phyloP scores from a whole-genome alignment of 1,140 invertebrate genomes.

The Oreohelix idahoensis region DNA sequence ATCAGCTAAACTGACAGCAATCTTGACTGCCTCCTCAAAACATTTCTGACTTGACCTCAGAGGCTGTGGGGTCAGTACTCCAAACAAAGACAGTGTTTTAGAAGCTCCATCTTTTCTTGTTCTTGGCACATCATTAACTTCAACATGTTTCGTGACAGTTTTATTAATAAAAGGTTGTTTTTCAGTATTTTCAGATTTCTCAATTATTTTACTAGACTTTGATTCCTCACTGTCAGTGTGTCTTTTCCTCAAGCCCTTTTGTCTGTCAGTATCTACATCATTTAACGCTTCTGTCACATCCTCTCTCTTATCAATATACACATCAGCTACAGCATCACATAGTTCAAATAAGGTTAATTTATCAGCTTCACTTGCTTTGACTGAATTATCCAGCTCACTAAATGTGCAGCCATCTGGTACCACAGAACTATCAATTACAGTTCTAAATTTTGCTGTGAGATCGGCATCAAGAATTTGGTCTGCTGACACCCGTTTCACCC shows the following conservation, averaged over 20 bases:
- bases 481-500: not conserved
- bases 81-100: not conserved
- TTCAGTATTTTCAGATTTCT: not conserved
- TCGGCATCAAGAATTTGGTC: not conserved
- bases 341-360: not conserved
- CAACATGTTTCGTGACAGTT: too few species aligned
- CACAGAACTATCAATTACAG: not conserved
- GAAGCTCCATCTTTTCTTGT: not conserved
- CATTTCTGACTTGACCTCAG: not conserved
- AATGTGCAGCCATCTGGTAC: not conserved
- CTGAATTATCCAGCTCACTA: not conserved
- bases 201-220: not conserved
- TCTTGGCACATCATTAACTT: too few species aligned
- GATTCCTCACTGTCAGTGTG: not conserved
- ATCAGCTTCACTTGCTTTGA: not conserved
- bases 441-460: not conserved
- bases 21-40: not conserved
- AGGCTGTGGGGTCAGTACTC: not conserved
- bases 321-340: not conserved
- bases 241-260: not conserved
- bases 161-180: too few species aligned
- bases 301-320: not conserved
- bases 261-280: not conserved
- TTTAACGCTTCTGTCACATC: not conserved
- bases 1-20: not conserved